Evolutionary conservation across 64 coral and sea anemone species (phyloP).

Genomic region (Acropora tenuis): DNA sequence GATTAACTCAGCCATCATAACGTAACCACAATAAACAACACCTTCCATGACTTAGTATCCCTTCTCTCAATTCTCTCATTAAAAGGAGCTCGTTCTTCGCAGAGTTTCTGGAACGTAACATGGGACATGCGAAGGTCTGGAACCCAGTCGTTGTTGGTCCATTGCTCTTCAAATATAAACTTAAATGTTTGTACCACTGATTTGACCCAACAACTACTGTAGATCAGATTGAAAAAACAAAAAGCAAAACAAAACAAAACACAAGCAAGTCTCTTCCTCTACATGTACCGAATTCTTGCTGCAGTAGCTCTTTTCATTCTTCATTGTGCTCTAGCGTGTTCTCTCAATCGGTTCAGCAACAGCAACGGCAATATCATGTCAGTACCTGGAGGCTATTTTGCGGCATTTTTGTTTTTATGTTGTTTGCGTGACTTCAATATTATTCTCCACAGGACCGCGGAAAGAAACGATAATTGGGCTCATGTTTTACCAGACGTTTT

Average conservation of each 20-base stretch:
- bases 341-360: neutral
- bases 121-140: slow-evolving; percentile 31
- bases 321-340: neutral
- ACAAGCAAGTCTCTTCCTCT: slow-evolving; percentile 22
- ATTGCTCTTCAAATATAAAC: neutral
- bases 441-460: neutral
- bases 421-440: neutral
- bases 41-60: slow-evolving; percentile 47
- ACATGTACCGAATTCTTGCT: slow-evolving; percentile 14
- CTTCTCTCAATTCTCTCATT: neutral
- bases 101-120: slow-evolving; percentile 41
- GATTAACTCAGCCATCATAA: too few species aligned
- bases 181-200: slow-evolving; percentile 10
- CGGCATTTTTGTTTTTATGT: neutral
- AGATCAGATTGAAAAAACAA: slow-evolving; percentile 15
- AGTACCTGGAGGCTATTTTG: neutral
- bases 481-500: neutral
- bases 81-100: slow-evolving; percentile 32
- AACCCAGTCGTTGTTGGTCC: slow-evolving; percentile 53
- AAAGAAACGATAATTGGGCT: neutral
- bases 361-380: slow-evolving; percentile 17
- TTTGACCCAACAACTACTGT: slow-evolving; percentile 19
- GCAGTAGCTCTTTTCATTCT: slow-evolving; percentile 7
- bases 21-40: neutral
- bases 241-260: too few species aligned